Evolutionary conservation across 1,140 invertebrate genomes (phyloP), one percentile per base, ranked within the genome.

Genomic region (Oscheius sp.): DNA sequence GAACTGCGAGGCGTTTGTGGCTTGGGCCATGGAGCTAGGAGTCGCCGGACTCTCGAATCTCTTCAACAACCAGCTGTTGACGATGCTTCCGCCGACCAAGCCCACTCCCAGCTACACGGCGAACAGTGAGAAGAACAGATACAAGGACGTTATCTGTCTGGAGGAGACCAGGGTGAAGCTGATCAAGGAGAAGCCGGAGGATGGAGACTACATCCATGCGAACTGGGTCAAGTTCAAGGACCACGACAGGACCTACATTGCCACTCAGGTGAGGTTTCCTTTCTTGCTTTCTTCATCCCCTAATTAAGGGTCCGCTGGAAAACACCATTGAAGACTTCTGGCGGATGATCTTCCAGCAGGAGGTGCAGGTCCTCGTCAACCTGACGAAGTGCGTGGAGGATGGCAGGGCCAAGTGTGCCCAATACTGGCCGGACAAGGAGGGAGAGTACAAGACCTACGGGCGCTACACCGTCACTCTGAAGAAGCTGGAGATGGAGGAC

Each of bases 241-340:
- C 78, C 79, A 80, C 55, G 68, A 78, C 29, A 45, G 63, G 20
- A 55, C 31, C 15, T 79, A 71, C 38, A 78, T 77, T 31, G 46
- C 46, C 13, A 93, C 92, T 0, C 92, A 94, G 85, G 28, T 68
- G 36, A 68, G 42, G 68, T 4, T 79, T 76, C 36, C 77, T 79
- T 36, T 79, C 78, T 58, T n/a, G n/a, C n/a, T n/a, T n/a, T n/a
- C n/a, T n/a, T n/a, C n/a, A n/a, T n/a, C n/a, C n/a, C n/a, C n/a
- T n/a, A n/a, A 67, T 78, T 15, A 78, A 79, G 42, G 92, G 92
- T 26, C 92, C 92, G 4, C 86, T 94, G 79, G 87, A 90, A 42
- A 91, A 92, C 81, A 94, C 92, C 0, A 89, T 92, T 29, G 88
- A 88, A 71, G 92, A 94, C 82, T 94, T 95, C 84, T 96, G 94